These are phyloP conservation scores for Aptenodytes patagonicus DNA, from an alignment of 2,113 vertebrate genomes.

Conservation along the genomic window DNA sequence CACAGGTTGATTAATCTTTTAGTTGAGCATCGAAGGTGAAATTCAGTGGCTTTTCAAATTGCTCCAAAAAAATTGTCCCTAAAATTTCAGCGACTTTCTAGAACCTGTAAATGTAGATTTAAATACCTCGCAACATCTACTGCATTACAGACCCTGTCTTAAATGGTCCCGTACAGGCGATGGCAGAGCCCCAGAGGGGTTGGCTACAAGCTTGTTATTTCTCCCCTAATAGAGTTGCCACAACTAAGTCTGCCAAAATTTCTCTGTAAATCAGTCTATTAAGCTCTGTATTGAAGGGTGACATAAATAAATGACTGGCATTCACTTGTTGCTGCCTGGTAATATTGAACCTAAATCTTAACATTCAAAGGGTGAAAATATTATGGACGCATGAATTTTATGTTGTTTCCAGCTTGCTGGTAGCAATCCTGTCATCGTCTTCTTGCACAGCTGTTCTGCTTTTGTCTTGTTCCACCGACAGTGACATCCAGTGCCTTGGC, in stretches of 20 bases:
- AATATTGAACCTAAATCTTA: not conserved
- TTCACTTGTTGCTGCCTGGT: not conserved
- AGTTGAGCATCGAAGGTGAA: not conserved
- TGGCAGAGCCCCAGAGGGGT: not conserved
- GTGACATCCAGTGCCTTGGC: not conserved
- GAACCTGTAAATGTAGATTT: not conserved
- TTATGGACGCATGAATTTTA: not conserved
- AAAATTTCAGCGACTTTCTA: not conserved
- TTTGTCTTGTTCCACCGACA: constrained; percentile 16
- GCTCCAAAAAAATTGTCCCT: not conserved
- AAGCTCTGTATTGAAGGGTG: not conserved
- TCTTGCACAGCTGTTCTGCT: not conserved
- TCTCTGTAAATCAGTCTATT: not conserved
- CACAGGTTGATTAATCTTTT: not conserved
- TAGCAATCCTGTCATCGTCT: accelerated
- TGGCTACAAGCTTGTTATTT: not conserved
- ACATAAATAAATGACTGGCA: not conserved
- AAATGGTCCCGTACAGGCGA: not conserved
- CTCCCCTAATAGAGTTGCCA: not conserved
- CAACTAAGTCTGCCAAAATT: not conserved
- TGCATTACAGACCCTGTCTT: not conserved
- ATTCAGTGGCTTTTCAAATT: not conserved
- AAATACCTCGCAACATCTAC: not conserved
- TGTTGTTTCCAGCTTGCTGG: not conserved
- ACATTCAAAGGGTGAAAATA: not conserved